These are phyloP conservation scores for Tiliacea aurago DNA, from an alignment of 2,888 invertebrate species.

Conservation along the genomic window DNA sequence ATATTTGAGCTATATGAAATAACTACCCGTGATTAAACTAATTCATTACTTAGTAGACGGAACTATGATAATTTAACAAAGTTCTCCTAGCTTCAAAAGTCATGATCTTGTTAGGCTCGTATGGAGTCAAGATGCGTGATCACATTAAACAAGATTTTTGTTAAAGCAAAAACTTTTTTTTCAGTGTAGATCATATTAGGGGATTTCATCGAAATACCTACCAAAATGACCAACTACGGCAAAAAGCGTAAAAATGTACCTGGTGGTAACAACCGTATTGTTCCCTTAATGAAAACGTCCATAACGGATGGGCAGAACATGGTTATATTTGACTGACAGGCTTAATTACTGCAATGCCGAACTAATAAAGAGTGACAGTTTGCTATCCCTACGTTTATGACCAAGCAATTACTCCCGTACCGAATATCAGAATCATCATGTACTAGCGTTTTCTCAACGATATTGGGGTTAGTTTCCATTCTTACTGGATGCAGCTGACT, in stretches of 20 bases:
- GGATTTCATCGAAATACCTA: neutral
- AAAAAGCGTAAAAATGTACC: neutral
- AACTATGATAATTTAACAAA: too few relatives aligned
- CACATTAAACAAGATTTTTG: too few relatives aligned
- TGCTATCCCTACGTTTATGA: slow-evolving; percentile 17
- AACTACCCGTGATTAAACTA: too few relatives aligned
- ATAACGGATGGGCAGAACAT: slow-evolving; percentile 36
- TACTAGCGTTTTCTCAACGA: neutral
- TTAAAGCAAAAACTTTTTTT: too few relatives aligned
- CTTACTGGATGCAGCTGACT: neutral
- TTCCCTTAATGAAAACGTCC: slow-evolving; percentile 47
- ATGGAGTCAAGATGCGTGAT: too few relatives aligned
- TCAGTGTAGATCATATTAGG: neutral
- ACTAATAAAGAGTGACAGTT: slow-evolving; percentile 57
- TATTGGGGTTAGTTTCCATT: neutral
- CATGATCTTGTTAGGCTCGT: too few relatives aligned
- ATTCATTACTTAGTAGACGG: too few relatives aligned
- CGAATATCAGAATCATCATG: slow-evolving; percentile 19
- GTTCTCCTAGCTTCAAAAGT: too few relatives aligned
- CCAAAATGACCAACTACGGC: neutral
- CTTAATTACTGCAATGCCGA: slow-evolving; percentile 55
- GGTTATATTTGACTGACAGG: slow-evolving; percentile 57
- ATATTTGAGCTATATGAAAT: too few relatives aligned
- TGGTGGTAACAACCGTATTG: slow-evolving; percentile 3
- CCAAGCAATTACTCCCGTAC: neutral